These are phyloP conservation scores for Drosophila suzukii DNA, from an alignment of 1,140 invertebrate species.

Conservation along the genomic window DNA sequence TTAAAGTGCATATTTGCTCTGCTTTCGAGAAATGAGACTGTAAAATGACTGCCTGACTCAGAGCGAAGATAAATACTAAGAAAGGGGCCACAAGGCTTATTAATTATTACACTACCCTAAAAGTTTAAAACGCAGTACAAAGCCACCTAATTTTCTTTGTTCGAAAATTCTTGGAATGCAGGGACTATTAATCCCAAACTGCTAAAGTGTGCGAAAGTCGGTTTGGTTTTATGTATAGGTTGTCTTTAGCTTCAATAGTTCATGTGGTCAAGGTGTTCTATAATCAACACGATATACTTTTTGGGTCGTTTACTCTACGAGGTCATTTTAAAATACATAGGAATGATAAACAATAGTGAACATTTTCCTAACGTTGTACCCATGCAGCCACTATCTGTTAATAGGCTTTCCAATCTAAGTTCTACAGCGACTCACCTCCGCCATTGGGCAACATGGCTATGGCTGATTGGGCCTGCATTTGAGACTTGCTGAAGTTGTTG, in stretches of 20 bases:
- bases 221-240: too few species aligned
- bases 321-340: too few species aligned
- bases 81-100: background rate
- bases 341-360: too few species aligned
- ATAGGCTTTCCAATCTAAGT: background rate
- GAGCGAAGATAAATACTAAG: conserved; percentile 2
- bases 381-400: background rate
- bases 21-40: conserved; percentile 25
- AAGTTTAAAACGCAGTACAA: background rate
- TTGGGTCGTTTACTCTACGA: too few species aligned
- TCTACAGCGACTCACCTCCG: conserved; percentile 49
- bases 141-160: too few species aligned
- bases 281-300: too few species aligned
- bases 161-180: too few species aligned
- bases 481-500: conserved; percentile 28
- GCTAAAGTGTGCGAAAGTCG: too few species aligned
- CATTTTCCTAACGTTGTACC: too few species aligned
- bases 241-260: background rate
- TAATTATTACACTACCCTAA: background rate
- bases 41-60: conserved; percentile 17
- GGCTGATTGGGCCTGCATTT: conserved; percentile 31
- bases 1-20: conserved; percentile 37
- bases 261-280: background rate
- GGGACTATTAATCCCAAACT: too few species aligned
- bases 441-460: conserved; percentile 62